Evolutionary conservation across 2,797 vertebrate species (phyloP).

Genomic region (Spinibarbus caldwelli): DNA sequence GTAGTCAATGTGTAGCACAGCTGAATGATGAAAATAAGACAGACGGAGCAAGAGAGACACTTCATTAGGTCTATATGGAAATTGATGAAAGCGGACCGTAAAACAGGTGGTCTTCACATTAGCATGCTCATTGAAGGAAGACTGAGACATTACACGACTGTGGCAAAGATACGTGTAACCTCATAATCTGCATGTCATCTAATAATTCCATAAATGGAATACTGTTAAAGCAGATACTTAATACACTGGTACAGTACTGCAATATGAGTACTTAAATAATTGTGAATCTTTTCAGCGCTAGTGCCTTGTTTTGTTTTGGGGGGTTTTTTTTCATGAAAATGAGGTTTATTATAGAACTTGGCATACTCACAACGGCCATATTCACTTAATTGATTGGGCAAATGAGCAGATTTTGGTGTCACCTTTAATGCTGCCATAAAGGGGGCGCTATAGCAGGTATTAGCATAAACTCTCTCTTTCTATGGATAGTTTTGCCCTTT

Average conservation of each 20-base stretch:
- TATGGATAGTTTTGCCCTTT: neutral
- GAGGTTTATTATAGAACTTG: neutral
- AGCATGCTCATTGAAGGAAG: slow-evolving; percentile 48
- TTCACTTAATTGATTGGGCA: neutral
- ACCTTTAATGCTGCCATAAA: neutral
- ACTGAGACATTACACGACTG: slow-evolving; percentile 14
- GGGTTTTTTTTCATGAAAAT: neutral
- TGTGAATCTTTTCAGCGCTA: neutral
- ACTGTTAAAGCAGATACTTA: neutral
- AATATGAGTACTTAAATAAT: neutral
- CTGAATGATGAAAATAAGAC: slow-evolving; percentile 24
- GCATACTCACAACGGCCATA: neutral
- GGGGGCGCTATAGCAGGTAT: neutral
- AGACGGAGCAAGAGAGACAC: slow-evolving; percentile 60
- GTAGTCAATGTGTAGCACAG: slow-evolving; percentile 13
- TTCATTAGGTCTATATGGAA: slow-evolving; percentile 76
- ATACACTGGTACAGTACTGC: neutral
- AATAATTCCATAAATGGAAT: slow-evolving; percentile 27
- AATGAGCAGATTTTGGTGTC: neutral
- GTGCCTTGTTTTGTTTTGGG: neutral
- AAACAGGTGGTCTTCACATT: slow-evolving; percentile 69
- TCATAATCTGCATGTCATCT: slow-evolving; percentile 44
- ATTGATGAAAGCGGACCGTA: slow-evolving; percentile 73
- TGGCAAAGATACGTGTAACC: slow-evolving; percentile 66
- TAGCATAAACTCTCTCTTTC: neutral